These are phyloP conservation scores for Tetragonula carbonaria DNA, from an alignment of 2,888 invertebrate species.

Conservation along the genomic window DNA sequence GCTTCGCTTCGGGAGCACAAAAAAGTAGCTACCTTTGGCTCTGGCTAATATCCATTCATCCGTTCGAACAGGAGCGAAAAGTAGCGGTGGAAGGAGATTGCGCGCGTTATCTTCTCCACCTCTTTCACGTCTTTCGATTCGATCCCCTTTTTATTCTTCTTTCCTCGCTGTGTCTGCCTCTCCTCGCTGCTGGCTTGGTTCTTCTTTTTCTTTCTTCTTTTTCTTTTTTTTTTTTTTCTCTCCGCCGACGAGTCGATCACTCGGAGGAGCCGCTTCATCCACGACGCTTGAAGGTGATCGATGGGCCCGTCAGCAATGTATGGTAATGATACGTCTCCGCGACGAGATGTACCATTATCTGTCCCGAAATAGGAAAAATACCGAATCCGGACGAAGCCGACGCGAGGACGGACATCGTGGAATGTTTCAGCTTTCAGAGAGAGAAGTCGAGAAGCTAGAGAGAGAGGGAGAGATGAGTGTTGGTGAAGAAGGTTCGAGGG, in stretches of 20 bases:
- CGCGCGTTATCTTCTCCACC: slow-evolving; percentile 57
- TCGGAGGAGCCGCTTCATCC: slow-evolving; percentile 36
- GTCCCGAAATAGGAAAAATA: slow-evolving; percentile 39
- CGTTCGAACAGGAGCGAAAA: slow-evolving; percentile 30
- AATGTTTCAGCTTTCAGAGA: slow-evolving; percentile 36
- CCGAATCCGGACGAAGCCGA: slow-evolving; percentile 16
- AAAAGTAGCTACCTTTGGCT: slow-evolving; percentile 32
- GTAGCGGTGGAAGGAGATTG: slow-evolving; percentile 34
- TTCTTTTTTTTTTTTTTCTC: not conserved
- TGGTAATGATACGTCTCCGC: slow-evolving; percentile 67
- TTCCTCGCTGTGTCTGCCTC: not conserved
- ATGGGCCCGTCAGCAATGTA: slow-evolving; percentile 63
- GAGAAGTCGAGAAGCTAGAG: not conserved
- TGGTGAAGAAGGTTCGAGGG: slow-evolving; percentile 42
- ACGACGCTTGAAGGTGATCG: slow-evolving; percentile 64
- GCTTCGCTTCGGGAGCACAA: slow-evolving; percentile 22
- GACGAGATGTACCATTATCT: slow-evolving; percentile 52
- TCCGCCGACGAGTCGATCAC: slow-evolving; percentile 7
- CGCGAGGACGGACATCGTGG: slow-evolving; percentile 37
- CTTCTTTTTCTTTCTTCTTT: not conserved
- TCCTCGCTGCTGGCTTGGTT: not conserved
- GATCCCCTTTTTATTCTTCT: slow-evolving; percentile 38
- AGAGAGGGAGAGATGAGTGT: not conserved
- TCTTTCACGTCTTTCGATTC: slow-evolving; percentile 38
- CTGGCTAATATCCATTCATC: slow-evolving; percentile 55